Conservation (phyloP, 2,113 vertebrate genomes). For the Oncorhynchus keta region DNA sequence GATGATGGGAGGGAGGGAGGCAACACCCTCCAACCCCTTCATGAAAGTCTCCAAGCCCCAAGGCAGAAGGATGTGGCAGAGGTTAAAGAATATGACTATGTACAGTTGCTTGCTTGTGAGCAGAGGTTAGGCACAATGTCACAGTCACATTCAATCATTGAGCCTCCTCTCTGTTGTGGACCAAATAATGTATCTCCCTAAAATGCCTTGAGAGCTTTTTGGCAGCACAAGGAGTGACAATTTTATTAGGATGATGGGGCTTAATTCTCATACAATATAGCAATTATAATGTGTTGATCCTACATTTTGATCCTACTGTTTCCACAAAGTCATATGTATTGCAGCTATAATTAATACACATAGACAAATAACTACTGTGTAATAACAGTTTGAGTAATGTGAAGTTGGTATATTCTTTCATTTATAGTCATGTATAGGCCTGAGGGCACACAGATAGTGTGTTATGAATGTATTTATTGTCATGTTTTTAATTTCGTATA, state of each 20-base stretch:
- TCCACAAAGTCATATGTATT: not conserved
- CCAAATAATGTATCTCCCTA: not conserved
- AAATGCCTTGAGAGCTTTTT: not conserved
- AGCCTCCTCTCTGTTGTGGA: not conserved
- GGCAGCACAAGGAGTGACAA: not conserved
- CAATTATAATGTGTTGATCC: too few species aligned
- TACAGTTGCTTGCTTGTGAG: too few species aligned
- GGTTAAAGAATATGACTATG: too few species aligned
- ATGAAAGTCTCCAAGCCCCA: too few species aligned
- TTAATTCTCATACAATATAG: not conserved
- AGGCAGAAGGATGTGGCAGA: too few species aligned
- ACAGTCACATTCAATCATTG: conserved; percentile 1
- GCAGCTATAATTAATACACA: not conserved
- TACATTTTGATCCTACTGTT: not conserved
- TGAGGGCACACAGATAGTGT: too few species aligned
- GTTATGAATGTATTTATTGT: too few species aligned
- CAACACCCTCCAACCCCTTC: too few species aligned
- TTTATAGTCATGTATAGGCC: too few species aligned
- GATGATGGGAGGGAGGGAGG: conserved; percentile 38
- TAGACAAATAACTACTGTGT: not conserved
- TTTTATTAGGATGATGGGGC: not conserved
- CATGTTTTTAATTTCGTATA: too few species aligned
- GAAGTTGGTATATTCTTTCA: not conserved
- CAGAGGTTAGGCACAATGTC: not conserved
- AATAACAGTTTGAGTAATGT: not conserved